Percentiles rank a stretch among this genome's conserved stretches.
Conservation (phyloP, 2,797 vertebrate species). For the Delichon dasypus region DNA sequence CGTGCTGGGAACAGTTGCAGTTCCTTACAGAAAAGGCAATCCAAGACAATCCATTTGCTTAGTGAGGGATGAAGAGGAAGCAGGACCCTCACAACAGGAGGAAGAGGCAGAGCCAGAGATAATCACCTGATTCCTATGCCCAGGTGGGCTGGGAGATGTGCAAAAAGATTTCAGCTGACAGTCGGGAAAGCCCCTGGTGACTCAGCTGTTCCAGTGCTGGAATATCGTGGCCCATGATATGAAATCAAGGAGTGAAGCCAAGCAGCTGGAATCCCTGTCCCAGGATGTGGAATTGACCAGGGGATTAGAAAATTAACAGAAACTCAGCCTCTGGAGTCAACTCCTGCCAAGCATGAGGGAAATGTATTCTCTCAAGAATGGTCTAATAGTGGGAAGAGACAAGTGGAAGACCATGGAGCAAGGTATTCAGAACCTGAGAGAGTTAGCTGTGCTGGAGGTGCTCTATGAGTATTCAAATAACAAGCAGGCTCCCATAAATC, state of each 20-base stretch:
- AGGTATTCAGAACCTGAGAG: not conserved
- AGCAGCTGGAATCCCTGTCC: not conserved
- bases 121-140: fast-evolving
- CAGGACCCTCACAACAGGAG: not conserved
- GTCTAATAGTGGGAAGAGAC: not conserved
- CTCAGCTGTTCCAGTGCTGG: not conserved
- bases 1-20: not conserved
- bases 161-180: not conserved
- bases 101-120: not conserved
- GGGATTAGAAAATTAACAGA: not conserved
- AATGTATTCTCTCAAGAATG: not conserved
- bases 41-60: not conserved
- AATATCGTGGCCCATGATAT: fast-evolving
- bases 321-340: not conserved
- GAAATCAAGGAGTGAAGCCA: not conserved
- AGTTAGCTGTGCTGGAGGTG: not conserved
- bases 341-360: not conserved
- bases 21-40: not conserved
- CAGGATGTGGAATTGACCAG: not conserved
- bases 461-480: not conserved
- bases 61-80: not conserved
- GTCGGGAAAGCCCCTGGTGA: not conserved
- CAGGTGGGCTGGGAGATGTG: not conserved
- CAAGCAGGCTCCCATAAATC: not conserved
- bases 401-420: not conserved